phyloP scores from a whole-genome alignment of 2,797 vertebrate species.

The Melanotaenia pygmaea region DNA sequence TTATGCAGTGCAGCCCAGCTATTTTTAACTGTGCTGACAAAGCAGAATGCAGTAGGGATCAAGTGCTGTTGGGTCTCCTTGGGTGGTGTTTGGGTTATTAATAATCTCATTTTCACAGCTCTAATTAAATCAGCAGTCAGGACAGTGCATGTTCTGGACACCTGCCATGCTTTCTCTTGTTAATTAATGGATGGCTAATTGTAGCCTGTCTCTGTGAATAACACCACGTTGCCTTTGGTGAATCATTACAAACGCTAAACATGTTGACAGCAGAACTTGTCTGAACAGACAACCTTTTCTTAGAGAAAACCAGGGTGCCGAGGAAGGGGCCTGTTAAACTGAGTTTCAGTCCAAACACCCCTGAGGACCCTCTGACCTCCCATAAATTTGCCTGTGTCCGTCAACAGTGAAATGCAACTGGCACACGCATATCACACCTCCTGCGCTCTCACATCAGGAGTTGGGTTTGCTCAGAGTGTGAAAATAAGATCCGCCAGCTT shows the following conservation, averaged over 20 bases:
- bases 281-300: constrained; percentile 16
- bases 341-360: constrained; percentile 57
- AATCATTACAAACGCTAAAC: constrained; percentile 12
- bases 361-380: constrained; percentile 71
- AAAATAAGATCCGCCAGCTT: constrained; percentile 86
- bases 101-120: constrained; percentile 73
- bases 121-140: constrained; percentile 76
- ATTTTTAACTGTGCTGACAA: constrained; percentile 51
- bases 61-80: constrained; percentile 69
- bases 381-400: constrained; percentile 85
- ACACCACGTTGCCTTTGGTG: constrained; percentile 27
- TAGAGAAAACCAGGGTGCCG: constrained; percentile 53
- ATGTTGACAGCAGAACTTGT: constrained; percentile 18
- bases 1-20: constrained; percentile 28
- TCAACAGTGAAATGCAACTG: constrained; percentile 85
- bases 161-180: constrained; percentile 68
- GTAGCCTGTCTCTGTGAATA: constrained; percentile 81
- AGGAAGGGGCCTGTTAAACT: constrained; percentile 69
- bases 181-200: constrained; percentile 85
- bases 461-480: constrained; percentile 82
- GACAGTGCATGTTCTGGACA: constrained; percentile 73
- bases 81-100: constrained; percentile 77
- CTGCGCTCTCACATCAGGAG: constrained; percentile 70
- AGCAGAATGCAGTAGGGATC: constrained; percentile 47
- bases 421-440: constrained; percentile 63